Percentiles rank a stretch among this genome's conserved stretches.
Evolutionary conservation across 2,797 vertebrate species (phyloP).

Genomic region (Manis javanica): DNA sequence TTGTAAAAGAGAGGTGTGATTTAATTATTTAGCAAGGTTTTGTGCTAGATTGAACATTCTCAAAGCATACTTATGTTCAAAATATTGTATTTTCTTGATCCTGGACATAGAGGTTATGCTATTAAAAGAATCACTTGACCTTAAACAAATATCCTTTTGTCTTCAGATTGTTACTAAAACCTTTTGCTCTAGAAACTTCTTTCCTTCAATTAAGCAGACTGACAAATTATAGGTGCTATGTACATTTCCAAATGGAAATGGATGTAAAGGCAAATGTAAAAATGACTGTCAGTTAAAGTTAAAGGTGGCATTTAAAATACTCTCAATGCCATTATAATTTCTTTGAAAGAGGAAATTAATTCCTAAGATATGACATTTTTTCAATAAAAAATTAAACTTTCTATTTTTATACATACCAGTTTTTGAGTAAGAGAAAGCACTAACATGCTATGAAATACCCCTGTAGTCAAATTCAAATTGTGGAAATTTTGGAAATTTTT

Average conservation of each 20-base stretch:
- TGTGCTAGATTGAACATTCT: constrained; percentile 45
- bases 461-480: constrained; percentile 49
- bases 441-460: background rate
- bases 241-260: constrained; percentile 36
- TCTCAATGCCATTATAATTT: constrained; percentile 22
- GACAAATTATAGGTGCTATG: background rate
- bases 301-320: constrained; percentile 2
- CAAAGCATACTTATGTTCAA: constrained; percentile 45
- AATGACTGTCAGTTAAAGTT: constrained; percentile 1
- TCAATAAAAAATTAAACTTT: constrained; percentile 48
- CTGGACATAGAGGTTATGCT: constrained; percentile 46
- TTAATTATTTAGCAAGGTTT: constrained; percentile 49
- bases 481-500: constrained; percentile 8
- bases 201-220: background rate
- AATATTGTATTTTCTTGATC: background rate
- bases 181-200: background rate
- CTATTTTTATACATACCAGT: background rate
- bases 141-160: constrained; percentile 51
- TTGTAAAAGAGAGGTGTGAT: constrained; percentile 14
- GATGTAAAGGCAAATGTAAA: constrained; percentile 52
- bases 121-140: constrained; percentile 58
- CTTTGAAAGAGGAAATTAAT: constrained; percentile 41
- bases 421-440: constrained; percentile 25
- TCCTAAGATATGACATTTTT: constrained; percentile 26
- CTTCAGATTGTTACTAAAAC: background rate